These are phyloP conservation scores for Piscicola geometra DNA, from an alignment of 2,888 invertebrate genomes.

Conservation along the genomic window DNA sequence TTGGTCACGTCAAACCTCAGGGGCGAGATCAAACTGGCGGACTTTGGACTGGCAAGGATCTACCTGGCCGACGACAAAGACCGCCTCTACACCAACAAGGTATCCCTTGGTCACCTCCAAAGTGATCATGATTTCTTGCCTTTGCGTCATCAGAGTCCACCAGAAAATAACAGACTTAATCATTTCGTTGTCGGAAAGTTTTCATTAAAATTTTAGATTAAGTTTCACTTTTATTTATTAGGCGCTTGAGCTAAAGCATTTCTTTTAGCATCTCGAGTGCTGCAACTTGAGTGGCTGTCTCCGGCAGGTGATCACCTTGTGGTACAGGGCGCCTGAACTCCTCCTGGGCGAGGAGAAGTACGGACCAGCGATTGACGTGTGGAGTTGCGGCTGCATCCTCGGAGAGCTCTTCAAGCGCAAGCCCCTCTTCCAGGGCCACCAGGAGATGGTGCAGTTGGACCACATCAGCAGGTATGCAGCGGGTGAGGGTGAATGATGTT, in stretches of 20 bases:
- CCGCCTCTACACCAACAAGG: constrained; percentile 95
- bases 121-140: too few species aligned
- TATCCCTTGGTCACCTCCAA: too few species aligned
- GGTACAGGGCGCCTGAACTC: constrained; percentile 97
- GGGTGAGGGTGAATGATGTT: not conserved
- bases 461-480: constrained; percentile 73
- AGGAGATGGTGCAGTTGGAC: constrained; percentile 87
- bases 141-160: too few species aligned
- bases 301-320: constrained; percentile 79
- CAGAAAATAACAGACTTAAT: too few species aligned
- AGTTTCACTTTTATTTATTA: too few species aligned
- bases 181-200: too few species aligned
- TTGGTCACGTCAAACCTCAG: too few species aligned
- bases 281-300: too few species aligned
- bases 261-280: too few species aligned
- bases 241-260: too few species aligned
- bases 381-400: constrained; percentile 98
- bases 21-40: constrained; percentile 97
- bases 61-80: constrained; percentile 91
- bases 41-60: constrained; percentile 91
- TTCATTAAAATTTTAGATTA: too few species aligned
- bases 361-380: constrained; percentile 94
- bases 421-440: constrained; percentile 89
- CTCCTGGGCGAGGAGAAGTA: constrained; percentile 93
- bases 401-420: constrained; percentile 93